Evolutionary conservation across 2,797 vertebrate species (phyloP).

Genomic region (Linurgus olivaceus): DNA sequence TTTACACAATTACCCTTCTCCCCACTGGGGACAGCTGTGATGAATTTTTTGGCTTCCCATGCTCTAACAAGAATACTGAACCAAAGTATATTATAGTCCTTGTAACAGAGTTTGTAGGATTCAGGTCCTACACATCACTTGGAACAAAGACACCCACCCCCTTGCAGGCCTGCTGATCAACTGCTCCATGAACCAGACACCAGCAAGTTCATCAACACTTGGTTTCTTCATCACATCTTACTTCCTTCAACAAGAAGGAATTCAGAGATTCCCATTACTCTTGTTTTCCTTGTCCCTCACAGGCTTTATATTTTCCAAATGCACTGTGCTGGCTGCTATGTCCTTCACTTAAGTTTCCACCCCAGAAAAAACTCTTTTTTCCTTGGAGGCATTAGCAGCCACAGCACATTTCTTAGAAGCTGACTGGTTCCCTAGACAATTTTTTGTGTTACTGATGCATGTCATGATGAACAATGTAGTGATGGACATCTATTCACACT

Average conservation of each 20-base stretch:
- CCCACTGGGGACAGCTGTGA: background rate
- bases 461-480: background rate
- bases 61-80: background rate
- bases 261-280: background rate
- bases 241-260: background rate
- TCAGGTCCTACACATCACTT: background rate
- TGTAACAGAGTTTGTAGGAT: background rate
- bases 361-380: background rate
- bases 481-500: conserved; percentile 2
- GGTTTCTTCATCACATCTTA: background rate
- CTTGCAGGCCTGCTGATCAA: background rate
- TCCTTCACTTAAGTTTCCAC: background rate
- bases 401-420: background rate
- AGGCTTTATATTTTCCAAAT: background rate
- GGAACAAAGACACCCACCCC: background rate
- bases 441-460: background rate
- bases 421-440: background rate
- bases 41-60: background rate
- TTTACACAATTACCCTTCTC: background rate
- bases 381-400: background rate
- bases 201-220: rapidly evolving
- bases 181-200: background rate
- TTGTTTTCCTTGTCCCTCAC: background rate
- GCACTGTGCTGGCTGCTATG: background rate
- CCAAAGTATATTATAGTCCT: background rate